These are phyloP conservation scores for Tipula vernalis DNA, from an alignment of 2,888 invertebrate species.

Conservation along the genomic window DNA sequence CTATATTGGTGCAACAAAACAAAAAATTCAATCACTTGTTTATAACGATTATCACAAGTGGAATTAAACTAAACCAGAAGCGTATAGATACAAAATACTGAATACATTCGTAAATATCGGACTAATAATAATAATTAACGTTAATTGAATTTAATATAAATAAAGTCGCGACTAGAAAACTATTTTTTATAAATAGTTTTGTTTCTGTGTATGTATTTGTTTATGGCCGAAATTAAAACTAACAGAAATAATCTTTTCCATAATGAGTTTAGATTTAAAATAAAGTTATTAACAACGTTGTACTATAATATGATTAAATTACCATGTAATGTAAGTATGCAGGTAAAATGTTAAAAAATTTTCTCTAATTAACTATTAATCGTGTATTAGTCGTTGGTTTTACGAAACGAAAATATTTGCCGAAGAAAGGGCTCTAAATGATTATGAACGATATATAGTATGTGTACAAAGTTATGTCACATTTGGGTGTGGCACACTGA, in stretches of 20 bases:
- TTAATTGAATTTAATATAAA: not conserved
- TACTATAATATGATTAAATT: not conserved
- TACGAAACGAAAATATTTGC: not conserved
- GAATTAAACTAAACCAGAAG: not conserved
- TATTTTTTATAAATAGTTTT: not conserved
- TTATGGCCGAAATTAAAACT: not conserved
- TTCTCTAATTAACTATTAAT: not conserved
- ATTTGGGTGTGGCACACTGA: not conserved
- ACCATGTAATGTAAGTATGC: not conserved
- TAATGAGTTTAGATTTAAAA: not conserved
- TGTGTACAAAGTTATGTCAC: not conserved
- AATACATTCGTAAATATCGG: not conserved
- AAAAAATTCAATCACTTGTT: not conserved
- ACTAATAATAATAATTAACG: not conserved
- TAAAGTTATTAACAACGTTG: not conserved
- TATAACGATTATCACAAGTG: not conserved
- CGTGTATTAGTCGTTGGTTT: not conserved
- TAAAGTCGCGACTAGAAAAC: not conserved
- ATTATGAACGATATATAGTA: not conserved
- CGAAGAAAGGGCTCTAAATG: not conserved
- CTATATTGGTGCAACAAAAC: too few species aligned
- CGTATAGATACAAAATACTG: not conserved
- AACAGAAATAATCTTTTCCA: not conserved
- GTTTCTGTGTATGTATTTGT: not conserved
- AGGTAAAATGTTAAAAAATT: not conserved